These are phyloP conservation scores for Phainopepla nitens DNA, from an alignment of 2,113 vertebrate species.

Conservation along the genomic window DNA sequence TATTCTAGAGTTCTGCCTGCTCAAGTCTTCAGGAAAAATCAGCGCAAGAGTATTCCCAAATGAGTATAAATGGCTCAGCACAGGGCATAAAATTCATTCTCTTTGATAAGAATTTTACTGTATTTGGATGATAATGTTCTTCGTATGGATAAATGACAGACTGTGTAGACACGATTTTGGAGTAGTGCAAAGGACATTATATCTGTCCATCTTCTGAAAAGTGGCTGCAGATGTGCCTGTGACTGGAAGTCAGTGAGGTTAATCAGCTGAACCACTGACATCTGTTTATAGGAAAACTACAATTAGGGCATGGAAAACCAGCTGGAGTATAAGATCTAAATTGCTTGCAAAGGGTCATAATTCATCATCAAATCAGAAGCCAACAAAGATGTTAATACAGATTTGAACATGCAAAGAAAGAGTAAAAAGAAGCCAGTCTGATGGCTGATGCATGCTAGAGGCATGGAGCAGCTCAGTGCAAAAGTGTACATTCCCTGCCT, in stretches of 20 bases:
- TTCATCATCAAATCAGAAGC: neutral
- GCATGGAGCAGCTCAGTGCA: neutral
- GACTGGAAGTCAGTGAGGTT: neutral
- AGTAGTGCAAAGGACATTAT: neutral
- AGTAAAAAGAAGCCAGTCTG: neutral
- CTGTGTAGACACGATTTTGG: neutral
- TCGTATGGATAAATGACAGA: neutral
- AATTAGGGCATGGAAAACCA: neutral
- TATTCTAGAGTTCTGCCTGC: neutral
- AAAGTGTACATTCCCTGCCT: neutral
- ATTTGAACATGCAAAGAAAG: neutral
- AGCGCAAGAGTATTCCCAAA: neutral
- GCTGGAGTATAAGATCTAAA: neutral
- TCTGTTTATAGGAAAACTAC: conserved; percentile 14
- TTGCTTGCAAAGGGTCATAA: neutral
- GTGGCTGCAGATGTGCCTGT: conserved; percentile 4
- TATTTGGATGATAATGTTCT: neutral
- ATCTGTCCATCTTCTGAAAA: neutral
- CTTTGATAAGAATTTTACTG: neutral
- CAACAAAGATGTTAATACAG: neutral
- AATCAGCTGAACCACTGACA: conserved; percentile 28
- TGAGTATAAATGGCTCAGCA: neutral
- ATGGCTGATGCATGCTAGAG: neutral
- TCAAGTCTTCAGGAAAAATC: neutral
- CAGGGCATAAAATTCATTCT: neutral